Base-by-base conservation (phyloP, 2,888 invertebrate genomes). In the Amblyjoppa proteus region DNA sequence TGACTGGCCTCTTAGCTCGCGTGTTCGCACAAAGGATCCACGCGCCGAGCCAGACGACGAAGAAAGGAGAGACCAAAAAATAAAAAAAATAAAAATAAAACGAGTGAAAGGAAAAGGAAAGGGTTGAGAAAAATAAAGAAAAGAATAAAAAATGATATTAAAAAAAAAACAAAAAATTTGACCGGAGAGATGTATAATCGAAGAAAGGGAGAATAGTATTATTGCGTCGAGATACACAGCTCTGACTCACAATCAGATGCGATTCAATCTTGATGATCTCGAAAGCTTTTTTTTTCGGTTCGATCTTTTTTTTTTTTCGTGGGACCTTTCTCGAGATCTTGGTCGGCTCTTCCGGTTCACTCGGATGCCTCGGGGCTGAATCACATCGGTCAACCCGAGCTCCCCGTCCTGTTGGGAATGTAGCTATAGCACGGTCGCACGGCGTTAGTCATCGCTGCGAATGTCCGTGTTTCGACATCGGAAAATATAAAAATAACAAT, bases 281-380 rank as follows among this genome's bases (percentile, higher is more conserved):
- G 69, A 49, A 69, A 13, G 41, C n/a, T 56, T 70, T 28, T 69
- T 70, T 58, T 38, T 38, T 16, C 0, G 9, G 51, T 31, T 73
- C 11, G 53, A 53, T 28, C n/a, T 56, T 45, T 20, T 45, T 31
- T 69, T 38, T 79, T 56, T 61, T 58, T 61, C 38, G 34, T 41
- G 61, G 66, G 6, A 49, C 38, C 68, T 73, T 76, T 66, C 66
- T 70, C 34, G 58, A 49, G 45, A 75, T 61, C 31, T 68, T 49
- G 51, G 49, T 34, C 73, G 70, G 66, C 76, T 84, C 88, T 90
- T 91, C 91, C 91, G 89, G 89, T 85, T 68, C 68, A 71, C 66
- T 83, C 73, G 73, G 78, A 91, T 91, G 87, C 87, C 86, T 87
- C 81, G 34, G 56, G 71, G 87, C 89, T 91, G 91, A 91, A 90